Base-by-base conservation (phyloP, 1,140 invertebrate species). In the Halictus rubicundus region DNA sequence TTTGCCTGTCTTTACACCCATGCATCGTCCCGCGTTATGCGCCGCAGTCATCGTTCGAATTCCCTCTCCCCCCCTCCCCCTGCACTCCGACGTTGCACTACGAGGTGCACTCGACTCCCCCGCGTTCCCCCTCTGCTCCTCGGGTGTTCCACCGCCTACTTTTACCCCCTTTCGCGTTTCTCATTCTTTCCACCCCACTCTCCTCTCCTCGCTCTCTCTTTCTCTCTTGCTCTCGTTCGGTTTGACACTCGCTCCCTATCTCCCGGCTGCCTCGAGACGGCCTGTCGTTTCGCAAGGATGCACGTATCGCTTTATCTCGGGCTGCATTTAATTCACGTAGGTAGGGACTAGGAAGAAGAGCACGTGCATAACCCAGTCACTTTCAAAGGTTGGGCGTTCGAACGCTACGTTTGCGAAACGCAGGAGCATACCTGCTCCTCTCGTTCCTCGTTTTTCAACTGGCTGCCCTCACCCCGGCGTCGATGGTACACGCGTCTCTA, bases 311-410 rank as follows among this genome's bases (percentile, higher is more conserved):
- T 87, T 87, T 86, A 87, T 87, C 85, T 87, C 77, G 68, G 27
- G 77, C 72, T 65, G 85, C 84, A 86, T 83, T 87, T 87, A 87
- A 87, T 87, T 86, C 84, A 83, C 84, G 85, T 86, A 85, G 83
- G 83, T 79, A 86, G 75, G 68, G 85, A 86, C 85, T 86, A 86
- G 85, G 85, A 86, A 86, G 85, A 86, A 80, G 84, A 81, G 78
- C 84, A 86, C 84, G 84, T 86, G 84, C 81, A 83, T 78, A 83
- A 80, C 69, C 84, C 84, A 86, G 81, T 86, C 85, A 87, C 85
- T 87, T 87, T 87, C 78, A 87, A 87, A 87, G 85, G 85, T 87
- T 87, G 85, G 85, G 84, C 84, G 84, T 87, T 83, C 84, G 77
- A 82, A 76, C 71, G 65, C 21, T 1, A 21, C 21, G 83, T 87